Evolutionary conservation across 2,888 invertebrate genomes (phyloP).

Genomic region (Spodoptera littoralis): DNA sequence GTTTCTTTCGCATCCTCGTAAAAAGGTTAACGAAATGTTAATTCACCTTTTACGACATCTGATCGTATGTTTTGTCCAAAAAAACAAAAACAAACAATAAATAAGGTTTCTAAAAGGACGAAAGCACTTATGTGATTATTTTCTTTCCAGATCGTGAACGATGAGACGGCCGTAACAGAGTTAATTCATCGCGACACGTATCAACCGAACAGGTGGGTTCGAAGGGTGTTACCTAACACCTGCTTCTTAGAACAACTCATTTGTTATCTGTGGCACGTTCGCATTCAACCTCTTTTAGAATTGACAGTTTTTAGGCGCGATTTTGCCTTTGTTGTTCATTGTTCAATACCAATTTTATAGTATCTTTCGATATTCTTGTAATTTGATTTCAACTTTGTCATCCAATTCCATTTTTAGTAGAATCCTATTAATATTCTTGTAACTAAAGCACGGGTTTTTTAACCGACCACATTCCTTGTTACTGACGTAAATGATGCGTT

Average conservation of each 20-base stretch:
- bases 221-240: constrained; percentile 47
- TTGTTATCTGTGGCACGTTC: constrained; percentile 62
- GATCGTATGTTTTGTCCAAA: constrained; percentile 15
- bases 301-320: constrained; percentile 12
- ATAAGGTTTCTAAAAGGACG: constrained; percentile 25
- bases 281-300: constrained; percentile 30
- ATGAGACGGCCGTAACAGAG: constrained; percentile 71
- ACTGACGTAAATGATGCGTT: constrained; percentile 8
- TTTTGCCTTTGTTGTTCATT: constrained; percentile 13
- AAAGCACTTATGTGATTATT: constrained; percentile 49
- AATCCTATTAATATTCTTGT: neutral
- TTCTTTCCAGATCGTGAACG: constrained; percentile 66
- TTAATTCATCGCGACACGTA: constrained; percentile 60
- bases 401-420: too few relatives aligned
- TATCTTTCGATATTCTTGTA: too few relatives aligned
- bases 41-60: constrained; percentile 15
- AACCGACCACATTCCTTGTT: constrained; percentile 3
- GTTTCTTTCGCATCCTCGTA: neutral
- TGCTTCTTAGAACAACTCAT: constrained; percentile 49
- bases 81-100: constrained; percentile 41
- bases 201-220: constrained; percentile 73
- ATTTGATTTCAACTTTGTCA: too few relatives aligned
- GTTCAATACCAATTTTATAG: too few relatives aligned
- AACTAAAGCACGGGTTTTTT: neutral
- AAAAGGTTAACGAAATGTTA: constrained; percentile 11